Evolutionary conservation across 2,113 vertebrate genomes (phyloP), one percentile per base, ranked within the genome.

Genomic region (Calidris pygmaea): DNA sequence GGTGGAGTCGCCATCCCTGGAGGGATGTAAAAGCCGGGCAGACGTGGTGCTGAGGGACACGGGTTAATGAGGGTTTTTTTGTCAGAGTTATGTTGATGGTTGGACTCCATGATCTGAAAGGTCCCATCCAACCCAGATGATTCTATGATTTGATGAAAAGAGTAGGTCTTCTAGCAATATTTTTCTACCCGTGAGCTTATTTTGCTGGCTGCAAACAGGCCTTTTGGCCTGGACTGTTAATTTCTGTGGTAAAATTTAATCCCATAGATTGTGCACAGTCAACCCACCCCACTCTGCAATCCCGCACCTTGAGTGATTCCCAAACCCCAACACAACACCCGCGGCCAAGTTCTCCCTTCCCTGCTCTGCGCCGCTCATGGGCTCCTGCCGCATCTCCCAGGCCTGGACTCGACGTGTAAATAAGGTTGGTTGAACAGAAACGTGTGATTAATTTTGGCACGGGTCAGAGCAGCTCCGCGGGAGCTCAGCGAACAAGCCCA

Each of bases 81-180:
- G 35, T 35, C 11, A 13, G n/a, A 7, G n/a, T 1, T 27, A 26
- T 16, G 35, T 6, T 27, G 11, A 63, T 1, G 24, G 60, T 39
- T 27, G 35, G 60, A 63, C 17, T 63, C 5, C 3, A 19, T 9
- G 60, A 39, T 12, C 60, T 12, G 2, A 63, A 39, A 62, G 59
- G 24, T 37, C 35, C 24, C 16, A 27, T 27, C 59, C 24, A 62
- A 37, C 35, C 15, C 10, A 58, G 32, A 22, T 34, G 12, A 14
- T 58, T n/a, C 59, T 62, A 62, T 37, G 52, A 26, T 58, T n/a
- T 35, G 37, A 62, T 37, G 58, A 26, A 30, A 7, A 19, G 14
- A 6, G 13, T 2, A 5, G 21, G 5, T 6, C 9, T 48, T n/a
- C 9, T 6, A 37, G 29, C 9, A 0, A 0, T 0, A 7, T 12